A percentile compares a stretch with the other conserved stretches of the same genome.
phyloP scores from a whole-genome alignment of 2,888 invertebrate species.

The Melipona bicolor region DNA sequence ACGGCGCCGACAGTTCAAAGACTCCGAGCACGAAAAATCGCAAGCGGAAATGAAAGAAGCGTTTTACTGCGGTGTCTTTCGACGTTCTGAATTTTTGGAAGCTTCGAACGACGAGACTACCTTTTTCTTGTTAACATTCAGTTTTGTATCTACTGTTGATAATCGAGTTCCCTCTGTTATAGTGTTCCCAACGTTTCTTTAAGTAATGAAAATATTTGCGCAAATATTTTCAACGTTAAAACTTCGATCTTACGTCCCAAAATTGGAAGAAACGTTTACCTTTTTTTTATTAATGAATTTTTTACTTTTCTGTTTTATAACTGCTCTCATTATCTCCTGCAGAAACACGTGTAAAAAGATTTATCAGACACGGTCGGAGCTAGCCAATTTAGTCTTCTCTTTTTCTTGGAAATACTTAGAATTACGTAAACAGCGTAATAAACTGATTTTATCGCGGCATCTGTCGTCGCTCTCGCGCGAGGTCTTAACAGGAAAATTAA shows the following conservation, averaged over 20 bases:
- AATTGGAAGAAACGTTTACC: neutral
- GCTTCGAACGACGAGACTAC: neutral
- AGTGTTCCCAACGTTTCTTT: neutral
- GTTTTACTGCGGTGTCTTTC: neutral
- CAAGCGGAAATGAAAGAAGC: neutral
- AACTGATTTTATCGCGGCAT: neutral
- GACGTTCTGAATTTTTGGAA: neutral
- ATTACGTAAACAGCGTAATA: neutral
- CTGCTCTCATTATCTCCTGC: too few species aligned
- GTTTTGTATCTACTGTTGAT: neutral
- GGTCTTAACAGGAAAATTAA: slow-evolving; percentile 14
- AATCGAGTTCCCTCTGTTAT: neutral
- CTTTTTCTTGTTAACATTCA: neutral
- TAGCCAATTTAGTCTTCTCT: too few species aligned
- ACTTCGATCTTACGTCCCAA: neutral
- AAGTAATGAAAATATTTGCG: neutral
- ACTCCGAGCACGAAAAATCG: too few species aligned
- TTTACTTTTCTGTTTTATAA: too few species aligned
- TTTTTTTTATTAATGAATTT: neutral
- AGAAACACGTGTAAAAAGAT: neutral
- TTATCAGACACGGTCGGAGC: neutral
- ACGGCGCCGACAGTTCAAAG: slow-evolving; percentile 3
- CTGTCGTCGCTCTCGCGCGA: neutral
- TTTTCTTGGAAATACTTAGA: neutral
- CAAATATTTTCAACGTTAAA: neutral